Evolutionary conservation across 2,888 invertebrate species (phyloP).

Genomic region (Neoaliturus tenellus): DNA sequence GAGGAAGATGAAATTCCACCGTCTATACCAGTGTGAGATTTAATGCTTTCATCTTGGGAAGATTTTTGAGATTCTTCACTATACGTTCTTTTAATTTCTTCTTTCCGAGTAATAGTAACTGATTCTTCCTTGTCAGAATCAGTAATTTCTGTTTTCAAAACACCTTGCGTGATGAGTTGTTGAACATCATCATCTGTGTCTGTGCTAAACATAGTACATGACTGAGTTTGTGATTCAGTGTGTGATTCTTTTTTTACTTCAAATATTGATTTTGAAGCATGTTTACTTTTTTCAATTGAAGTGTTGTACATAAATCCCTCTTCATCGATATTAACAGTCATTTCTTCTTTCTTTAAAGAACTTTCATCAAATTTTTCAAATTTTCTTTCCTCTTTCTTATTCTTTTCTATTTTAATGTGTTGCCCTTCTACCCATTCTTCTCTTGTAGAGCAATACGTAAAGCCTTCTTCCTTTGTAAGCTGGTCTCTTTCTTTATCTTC

Average conservation of each 20-base stretch:
- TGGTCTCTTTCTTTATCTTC: slow-evolving; percentile 16
- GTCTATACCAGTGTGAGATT: slow-evolving; percentile 73
- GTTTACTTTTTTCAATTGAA: neutral
- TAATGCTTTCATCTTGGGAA: slow-evolving; percentile 71
- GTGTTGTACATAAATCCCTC: neutral
- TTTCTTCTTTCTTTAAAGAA: neutral
- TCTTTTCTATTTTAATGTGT: slow-evolving; percentile 10
- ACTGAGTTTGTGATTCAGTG: slow-evolving; percentile 19
- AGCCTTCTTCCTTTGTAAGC: slow-evolving; percentile 17
- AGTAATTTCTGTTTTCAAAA: slow-evolving; percentile 16
- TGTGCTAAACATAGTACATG: neutral
- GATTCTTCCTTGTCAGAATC: slow-evolving; percentile 49
- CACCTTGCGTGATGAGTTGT: slow-evolving; percentile 37
- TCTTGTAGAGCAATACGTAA: slow-evolving; percentile 11
- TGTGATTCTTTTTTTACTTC: slow-evolving; percentile 7
- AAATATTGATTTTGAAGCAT: neutral
- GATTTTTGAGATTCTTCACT: slow-evolving; percentile 71
- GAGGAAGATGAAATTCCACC: slow-evolving; percentile 71
- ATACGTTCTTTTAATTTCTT: slow-evolving; percentile 70
- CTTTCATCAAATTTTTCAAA: slow-evolving; percentile 29
- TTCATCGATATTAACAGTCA: neutral
- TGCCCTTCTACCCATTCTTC: slow-evolving; percentile 3
- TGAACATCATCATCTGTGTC: slow-evolving; percentile 27
- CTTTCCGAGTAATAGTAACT: neutral
- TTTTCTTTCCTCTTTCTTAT: neutral